Conservation (phyloP, 2,113 vertebrate genomes). For the Rhinolophus sinicus region DNA sequence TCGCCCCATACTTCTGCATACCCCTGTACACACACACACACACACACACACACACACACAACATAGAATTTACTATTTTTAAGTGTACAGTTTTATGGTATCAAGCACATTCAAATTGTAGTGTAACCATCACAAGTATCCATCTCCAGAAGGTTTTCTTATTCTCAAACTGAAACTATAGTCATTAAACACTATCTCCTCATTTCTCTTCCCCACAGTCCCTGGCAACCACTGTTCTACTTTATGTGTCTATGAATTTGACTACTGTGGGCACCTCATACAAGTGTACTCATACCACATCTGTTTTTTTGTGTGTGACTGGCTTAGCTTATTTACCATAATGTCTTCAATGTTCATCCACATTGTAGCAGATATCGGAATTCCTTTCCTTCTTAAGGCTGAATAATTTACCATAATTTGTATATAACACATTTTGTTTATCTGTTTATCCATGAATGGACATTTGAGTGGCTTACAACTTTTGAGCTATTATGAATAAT, state of each 20-base stretch:
- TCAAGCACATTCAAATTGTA: neutral
- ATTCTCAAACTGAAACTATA: neutral
- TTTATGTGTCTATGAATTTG: neutral
- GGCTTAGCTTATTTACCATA: neutral
- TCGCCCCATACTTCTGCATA: neutral
- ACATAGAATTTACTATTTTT: neutral
- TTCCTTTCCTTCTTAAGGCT: neutral
- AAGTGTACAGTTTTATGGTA: neutral
- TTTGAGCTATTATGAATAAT: neutral
- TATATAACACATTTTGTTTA: neutral
- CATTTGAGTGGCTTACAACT: neutral
- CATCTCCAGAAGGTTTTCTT: neutral
- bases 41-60: too few species aligned
- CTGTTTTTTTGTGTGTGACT: neutral
- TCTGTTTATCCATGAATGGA: neutral
- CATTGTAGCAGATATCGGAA: neutral
- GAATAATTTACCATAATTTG: neutral
- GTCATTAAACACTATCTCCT: neutral
- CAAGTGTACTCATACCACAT: neutral
- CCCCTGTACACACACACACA: neutral
- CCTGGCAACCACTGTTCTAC: neutral
- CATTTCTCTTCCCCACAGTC: neutral
- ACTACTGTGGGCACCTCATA: neutral
- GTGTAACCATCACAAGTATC: neutral
- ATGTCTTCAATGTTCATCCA: neutral